phyloP scores from a whole-genome alignment of 2,797 vertebrate genomes.

The Nyctalus aviator region DNA sequence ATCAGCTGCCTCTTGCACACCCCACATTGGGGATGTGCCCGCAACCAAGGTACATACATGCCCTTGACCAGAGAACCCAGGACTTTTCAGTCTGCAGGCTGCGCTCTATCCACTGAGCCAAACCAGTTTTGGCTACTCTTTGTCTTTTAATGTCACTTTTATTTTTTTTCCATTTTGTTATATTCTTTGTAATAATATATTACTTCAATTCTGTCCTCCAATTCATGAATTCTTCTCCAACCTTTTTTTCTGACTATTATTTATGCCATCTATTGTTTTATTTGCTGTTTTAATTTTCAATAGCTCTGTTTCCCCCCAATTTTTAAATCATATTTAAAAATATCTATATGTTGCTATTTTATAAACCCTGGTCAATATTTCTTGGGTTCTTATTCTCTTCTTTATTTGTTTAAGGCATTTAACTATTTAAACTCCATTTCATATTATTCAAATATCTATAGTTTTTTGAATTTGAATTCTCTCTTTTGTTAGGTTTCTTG shows the following conservation, averaged over 20 bases:
- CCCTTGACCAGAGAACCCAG: too few relatives aligned
- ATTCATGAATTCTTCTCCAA: constrained; percentile 25
- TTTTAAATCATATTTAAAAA: constrained; percentile 28
- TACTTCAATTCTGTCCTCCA: constrained; percentile 32
- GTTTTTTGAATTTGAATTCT: constrained; percentile 33
- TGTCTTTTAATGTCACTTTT: constrained; percentile 18
- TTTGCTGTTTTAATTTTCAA: constrained; percentile 52
- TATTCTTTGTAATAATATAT: not conserved
- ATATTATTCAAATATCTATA: not conserved
- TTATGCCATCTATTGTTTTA: constrained; percentile 36
- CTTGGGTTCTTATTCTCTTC: not conserved
- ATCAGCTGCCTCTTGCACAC: too few relatives aligned
- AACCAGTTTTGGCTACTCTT: not conserved
- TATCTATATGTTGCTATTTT: not conserved
- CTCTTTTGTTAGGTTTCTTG: not conserved
- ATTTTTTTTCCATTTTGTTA: constrained; percentile 23
- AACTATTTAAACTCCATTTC: constrained; percentile 13
- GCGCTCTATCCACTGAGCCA: too few relatives aligned
- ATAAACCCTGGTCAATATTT: not conserved
- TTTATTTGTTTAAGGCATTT: constrained; percentile 47
- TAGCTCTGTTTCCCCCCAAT: not conserved
- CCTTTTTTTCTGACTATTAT: not conserved
- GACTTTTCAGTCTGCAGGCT: too few relatives aligned
- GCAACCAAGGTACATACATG: too few relatives aligned
- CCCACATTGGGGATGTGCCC: too few relatives aligned